A percentile compares a stretch with the other conserved stretches of the same genome.
These are phyloP conservation scores for Pelobates cultripes DNA, from an alignment of 2,797 vertebrate genomes.

Conservation along the genomic window DNA sequence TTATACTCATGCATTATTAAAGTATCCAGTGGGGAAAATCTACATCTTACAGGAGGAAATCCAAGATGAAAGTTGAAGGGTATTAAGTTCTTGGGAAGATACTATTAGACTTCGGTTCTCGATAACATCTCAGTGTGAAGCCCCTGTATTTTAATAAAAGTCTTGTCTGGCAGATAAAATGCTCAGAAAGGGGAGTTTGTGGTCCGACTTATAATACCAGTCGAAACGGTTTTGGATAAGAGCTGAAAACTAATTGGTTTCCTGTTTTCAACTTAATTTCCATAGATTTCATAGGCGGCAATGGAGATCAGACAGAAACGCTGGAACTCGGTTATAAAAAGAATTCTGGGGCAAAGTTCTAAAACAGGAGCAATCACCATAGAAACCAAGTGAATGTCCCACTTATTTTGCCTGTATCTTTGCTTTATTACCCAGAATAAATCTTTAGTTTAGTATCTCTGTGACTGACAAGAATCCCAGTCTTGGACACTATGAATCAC, in stretches of 20 bases:
- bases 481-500: no score
- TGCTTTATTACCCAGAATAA: no score
- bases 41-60: constrained; percentile 36
- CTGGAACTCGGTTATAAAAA: no score
- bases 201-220: constrained; percentile 61
- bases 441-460: no score
- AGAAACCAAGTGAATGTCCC: no score
- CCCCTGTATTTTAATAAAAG: constrained; percentile 66
- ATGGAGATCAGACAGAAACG: no score
- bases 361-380: no score
- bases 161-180: constrained; percentile 63
- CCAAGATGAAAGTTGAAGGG: constrained; percentile 40
- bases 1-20: constrained; percentile 35
- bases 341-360: no score
- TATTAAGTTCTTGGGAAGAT: constrained; percentile 55
- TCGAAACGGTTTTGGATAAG: constrained; percentile 45
- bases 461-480: no score
- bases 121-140: constrained; percentile 56
- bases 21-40: background rate
- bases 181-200: constrained; percentile 41
- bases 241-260: constrained; percentile 43
- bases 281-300: no score
- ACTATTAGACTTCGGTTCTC: constrained; percentile 35
- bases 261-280: no score
- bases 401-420: no score